Conservation (phyloP, 2,888 invertebrate genomes). For the Caenorhabditis angaria region DNA sequence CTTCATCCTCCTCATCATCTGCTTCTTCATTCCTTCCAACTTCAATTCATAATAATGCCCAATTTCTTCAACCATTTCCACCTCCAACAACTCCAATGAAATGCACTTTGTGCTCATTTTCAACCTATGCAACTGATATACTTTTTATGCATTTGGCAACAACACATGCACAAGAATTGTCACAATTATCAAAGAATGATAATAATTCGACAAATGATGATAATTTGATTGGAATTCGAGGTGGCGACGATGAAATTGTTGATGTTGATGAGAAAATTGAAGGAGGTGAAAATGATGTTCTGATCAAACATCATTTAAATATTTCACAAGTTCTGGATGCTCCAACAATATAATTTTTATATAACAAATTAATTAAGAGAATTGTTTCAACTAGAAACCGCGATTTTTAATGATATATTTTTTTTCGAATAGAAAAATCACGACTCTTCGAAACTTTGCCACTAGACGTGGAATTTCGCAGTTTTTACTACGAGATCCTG, state of each 20-base stretch:
- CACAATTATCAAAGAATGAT: slow-evolving; percentile 6
- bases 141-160: slow-evolving; percentile 45
- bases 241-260: not conserved
- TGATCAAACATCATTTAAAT: too few species aligned
- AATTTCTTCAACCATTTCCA: not conserved
- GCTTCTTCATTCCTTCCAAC: not conserved
- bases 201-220: not conserved
- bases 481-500: too few species aligned
- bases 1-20: too few species aligned
- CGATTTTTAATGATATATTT: too few species aligned
- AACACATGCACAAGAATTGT: slow-evolving; percentile 27
- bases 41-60: too few species aligned
- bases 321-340: too few species aligned
- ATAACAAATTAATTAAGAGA: too few species aligned
- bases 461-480: too few species aligned
- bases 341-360: too few species aligned
- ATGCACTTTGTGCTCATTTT: slow-evolving; percentile 40
- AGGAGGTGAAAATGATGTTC: not conserved
- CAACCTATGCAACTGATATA: slow-evolving; percentile 30
- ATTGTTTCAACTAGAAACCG: too few species aligned
- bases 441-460: too few species aligned
- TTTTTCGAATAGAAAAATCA: too few species aligned
- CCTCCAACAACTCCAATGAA: slow-evolving; percentile 15
- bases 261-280: not conserved
- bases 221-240: not conserved